phyloP scores from a whole-genome alignment of 2,888 invertebrate genomes.

The Quadroppia sp. region DNA sequence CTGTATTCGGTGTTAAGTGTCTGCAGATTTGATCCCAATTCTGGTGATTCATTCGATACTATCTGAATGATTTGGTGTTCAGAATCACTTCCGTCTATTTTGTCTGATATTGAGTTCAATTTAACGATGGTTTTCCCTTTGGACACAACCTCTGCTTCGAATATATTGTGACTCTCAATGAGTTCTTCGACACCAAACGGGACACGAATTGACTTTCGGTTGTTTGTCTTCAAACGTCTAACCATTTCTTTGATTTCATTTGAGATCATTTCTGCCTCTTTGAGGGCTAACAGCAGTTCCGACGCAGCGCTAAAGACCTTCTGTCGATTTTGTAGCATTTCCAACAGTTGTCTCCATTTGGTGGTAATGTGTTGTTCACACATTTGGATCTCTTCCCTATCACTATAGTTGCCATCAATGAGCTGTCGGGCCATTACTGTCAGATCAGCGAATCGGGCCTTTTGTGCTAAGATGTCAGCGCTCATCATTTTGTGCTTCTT shows the following conservation, averaged over 20 bases:
- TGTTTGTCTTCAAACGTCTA: conserved; percentile 55
- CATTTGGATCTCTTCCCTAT: conserved; percentile 69
- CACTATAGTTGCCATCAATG: conserved; percentile 84
- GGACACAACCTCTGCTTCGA: conserved; percentile 83
- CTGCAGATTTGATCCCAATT: conserved; percentile 67
- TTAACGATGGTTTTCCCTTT: conserved; percentile 77
- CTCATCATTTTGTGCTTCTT: conserved; percentile 98
- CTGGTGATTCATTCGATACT: conserved; percentile 59
- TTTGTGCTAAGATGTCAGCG: conserved; percentile 87
- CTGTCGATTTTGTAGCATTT: conserved; percentile 76
- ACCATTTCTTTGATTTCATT: conserved; percentile 58
- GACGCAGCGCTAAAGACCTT: conserved; percentile 71
- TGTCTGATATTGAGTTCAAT: conserved; percentile 55
- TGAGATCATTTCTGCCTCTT: conserved; percentile 85
- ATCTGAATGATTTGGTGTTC: conserved; percentile 53
- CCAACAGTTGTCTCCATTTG: conserved; percentile 80
- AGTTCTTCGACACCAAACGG: conserved; percentile 89
- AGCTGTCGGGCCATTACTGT: conserved; percentile 90
- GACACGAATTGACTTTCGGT: conserved; percentile 69
- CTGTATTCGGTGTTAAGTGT: conserved; percentile 71
- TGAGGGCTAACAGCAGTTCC: conserved; percentile 75
- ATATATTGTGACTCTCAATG: conserved; percentile 85
- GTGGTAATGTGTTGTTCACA: conserved; percentile 71
- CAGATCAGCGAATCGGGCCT: conserved; percentile 88
- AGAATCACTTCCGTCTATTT: not conserved